Evolutionary conservation across 2,797 vertebrate species (phyloP).

Genomic region (Hydrolagus colliei): DNA sequence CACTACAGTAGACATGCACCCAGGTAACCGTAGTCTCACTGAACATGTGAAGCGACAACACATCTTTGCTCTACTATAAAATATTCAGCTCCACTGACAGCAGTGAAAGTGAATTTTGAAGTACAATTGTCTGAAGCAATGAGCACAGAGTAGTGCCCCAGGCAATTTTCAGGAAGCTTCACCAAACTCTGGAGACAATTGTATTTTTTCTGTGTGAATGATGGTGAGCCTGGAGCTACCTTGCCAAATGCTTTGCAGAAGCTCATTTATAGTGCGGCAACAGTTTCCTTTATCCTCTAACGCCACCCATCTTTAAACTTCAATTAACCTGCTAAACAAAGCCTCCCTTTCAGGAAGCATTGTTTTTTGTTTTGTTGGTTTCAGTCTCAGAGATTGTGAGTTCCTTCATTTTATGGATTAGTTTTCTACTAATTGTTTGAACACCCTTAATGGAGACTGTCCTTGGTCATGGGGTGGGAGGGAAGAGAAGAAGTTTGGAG

Average conservation of each 20-base stretch:
- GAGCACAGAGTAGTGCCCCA: background rate
- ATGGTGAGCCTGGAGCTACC: background rate
- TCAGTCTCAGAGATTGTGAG: background rate
- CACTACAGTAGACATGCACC: too few species aligned
- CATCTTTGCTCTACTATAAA: background rate
- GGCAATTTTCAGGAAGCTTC: background rate
- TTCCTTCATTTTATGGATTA: background rate
- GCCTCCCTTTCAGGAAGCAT: background rate
- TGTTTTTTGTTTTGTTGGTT: background rate
- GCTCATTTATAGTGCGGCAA: background rate
- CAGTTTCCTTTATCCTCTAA: background rate
- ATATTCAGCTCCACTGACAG: background rate
- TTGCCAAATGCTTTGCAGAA: background rate
- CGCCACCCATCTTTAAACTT: background rate
- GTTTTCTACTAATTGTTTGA: too few species aligned
- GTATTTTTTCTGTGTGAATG: background rate
- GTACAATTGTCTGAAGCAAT: background rate
- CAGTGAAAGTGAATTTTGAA: background rate
- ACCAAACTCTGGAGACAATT: background rate
- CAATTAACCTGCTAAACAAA: constrained; percentile 10
- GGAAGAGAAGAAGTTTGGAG: too few species aligned
- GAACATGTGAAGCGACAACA: constrained; percentile 8
- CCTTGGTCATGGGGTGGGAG: too few species aligned
- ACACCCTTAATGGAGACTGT: too few species aligned
- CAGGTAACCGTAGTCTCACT: background rate